Conservation (phyloP, 2,113 vertebrate genomes). For the Gallinago paraguaiae region DNA sequence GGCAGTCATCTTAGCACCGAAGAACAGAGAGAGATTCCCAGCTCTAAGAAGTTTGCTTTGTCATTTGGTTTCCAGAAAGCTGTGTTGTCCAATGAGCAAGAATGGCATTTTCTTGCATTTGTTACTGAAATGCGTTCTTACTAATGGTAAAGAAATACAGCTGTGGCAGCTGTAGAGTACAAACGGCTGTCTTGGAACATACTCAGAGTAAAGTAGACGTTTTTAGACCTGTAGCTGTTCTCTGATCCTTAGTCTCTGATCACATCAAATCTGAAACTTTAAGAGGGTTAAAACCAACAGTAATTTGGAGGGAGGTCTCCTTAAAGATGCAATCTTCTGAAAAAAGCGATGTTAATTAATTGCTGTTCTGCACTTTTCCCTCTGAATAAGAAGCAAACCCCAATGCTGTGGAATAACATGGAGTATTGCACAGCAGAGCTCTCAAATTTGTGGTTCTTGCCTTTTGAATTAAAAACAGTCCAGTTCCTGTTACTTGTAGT, state of each 20-base stretch:
- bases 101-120: background rate
- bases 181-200: background rate
- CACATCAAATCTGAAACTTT: background rate
- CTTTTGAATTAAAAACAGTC: background rate
- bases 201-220: fast-evolving
- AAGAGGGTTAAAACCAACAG: background rate
- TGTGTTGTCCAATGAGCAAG: background rate
- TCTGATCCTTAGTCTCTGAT: background rate
- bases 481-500: background rate
- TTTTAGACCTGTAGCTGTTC: background rate
- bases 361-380: background rate
- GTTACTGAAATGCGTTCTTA: background rate
- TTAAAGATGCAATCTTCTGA: fast-evolving
- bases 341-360: background rate
- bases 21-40: background rate
- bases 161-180: background rate
- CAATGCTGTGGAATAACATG: background rate
- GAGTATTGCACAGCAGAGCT: background rate
- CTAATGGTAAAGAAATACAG: background rate
- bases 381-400: background rate
- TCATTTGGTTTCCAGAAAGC: background rate
- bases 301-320: background rate
- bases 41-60: background rate
- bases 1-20: background rate
- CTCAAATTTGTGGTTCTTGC: background rate